Evolutionary conservation across 2,113 vertebrate species (phyloP), one percentile per base, ranked within the genome.

Genomic region (Myxocyprinus asiaticus): DNA sequence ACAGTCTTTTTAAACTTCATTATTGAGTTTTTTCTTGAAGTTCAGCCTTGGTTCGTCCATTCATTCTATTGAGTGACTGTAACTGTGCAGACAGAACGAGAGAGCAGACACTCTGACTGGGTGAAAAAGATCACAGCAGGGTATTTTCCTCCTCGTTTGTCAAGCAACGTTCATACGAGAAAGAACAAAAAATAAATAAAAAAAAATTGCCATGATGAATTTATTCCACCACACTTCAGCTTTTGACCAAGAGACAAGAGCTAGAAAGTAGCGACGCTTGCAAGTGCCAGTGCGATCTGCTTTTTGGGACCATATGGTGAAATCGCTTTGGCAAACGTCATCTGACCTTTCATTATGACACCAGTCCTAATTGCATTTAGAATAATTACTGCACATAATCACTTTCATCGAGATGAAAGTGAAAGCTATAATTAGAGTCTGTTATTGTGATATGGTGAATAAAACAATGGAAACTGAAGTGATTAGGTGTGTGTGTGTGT

Each of bases 311-410:
- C 55, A 51, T 1, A 1, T 7, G 4, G 8, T 10, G 9, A 14
- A 48, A 78, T 55, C 15, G 76, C 63, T 67, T 73, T 69, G 11
- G 48, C 63, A 33, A 82, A 68, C 63, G 68, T 73, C 76, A 56
- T 48, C 69, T 56, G 56, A 78, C 64, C 65, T 75, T 72, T 81
- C 43, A 77, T 78, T 62, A 51, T 4, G 61, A 78, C 76, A 82
- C 66, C 55, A 61, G 51, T 73, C 67, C 51, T 82, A 78, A 82
- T 78, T 82, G 63, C 81, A 61, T 82, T 73, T 77, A 61, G 63
- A 78, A 78, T 82, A 78, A 82, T 82, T 67, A 82, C 55, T 53
- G 42, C 22, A 33, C 51, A 72, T 82, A 78, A 78, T 80, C 69
- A 67, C 78, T 74, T 80, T 74, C 68, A 80, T 67, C 74, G 69